These are phyloP conservation scores for Cylloceria caligata DNA, from an alignment of 2,888 invertebrate genomes.

Conservation along the genomic window DNA sequence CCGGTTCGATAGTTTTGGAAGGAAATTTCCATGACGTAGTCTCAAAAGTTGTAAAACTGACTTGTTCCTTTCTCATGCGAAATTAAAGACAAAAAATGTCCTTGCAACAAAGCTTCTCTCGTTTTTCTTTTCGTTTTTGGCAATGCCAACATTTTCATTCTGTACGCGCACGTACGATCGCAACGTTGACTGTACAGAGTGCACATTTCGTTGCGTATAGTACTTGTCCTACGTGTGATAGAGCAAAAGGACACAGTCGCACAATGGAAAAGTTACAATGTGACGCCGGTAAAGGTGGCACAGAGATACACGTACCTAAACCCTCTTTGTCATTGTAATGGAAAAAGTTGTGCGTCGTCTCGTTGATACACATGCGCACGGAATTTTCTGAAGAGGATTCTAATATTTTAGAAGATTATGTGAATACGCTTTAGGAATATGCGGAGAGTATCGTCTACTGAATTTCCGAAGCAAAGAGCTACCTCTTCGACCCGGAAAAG, in stretches of 20 bases:
- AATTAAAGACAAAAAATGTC: background rate
- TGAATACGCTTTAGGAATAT: background rate
- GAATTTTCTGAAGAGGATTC: background rate
- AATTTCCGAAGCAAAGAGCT: background rate
- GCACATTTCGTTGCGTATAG: background rate
- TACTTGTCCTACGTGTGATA: constrained; percentile 15
- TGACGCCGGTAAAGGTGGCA: background rate
- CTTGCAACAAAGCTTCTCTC: background rate
- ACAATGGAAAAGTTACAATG: background rate
- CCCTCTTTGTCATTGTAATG: background rate
- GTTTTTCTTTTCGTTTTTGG: background rate
- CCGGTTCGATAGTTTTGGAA: no score
- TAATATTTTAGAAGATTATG: background rate
- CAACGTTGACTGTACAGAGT: background rate
- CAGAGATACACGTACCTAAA: constrained; percentile 2
- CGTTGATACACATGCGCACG: background rate
- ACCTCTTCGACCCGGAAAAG: background rate
- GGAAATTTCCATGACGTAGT: no score
- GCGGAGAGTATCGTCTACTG: background rate
- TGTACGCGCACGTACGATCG: background rate
- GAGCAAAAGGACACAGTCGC: background rate
- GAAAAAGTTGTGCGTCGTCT: constrained; percentile 8
- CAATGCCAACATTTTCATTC: constrained; percentile 2
- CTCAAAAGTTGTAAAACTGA: no score
- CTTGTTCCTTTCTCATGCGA: background rate